Base-by-base conservation (phyloP, 2,888 invertebrate genomes). In the Lucinisca nassula region DNA sequence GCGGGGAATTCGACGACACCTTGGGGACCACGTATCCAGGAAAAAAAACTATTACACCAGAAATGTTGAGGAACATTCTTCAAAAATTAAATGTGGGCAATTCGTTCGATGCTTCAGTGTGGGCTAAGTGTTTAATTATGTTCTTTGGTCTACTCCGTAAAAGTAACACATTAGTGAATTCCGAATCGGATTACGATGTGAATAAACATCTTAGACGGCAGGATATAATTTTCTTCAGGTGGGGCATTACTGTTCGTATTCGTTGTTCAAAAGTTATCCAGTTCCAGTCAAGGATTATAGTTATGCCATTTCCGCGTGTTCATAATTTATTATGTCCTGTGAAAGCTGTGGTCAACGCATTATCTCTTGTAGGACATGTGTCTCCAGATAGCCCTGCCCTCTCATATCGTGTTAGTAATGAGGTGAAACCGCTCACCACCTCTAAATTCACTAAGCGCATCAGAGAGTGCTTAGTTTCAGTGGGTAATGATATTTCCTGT, bases 261-360 rank as follows among this genome's bases (percentile, higher is more conserved):
- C 75, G 79, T n/a, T 80, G 81, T 80, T 55, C 40, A 38, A 85
- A 85, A 58, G 37, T 49, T 14, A 76, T 38, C n/a, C 85, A 80
- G 67, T 85, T 80, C 45, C 38, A 81, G 75, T 76, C 76, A 37
- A 49, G 37, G 67, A 72, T 73, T 10, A 55, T 85, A 27, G 61
- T 77, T 35, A 37, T 85, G 1, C 80, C 80, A 24, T 35, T 85
- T 61, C 70, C 79, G 21, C 38, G 85, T 30, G 27, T 38, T 27
- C 45, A 35, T 72, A 49, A 84, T 37, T 38, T 14, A 1, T 45
- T 84, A 32, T 84, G 78, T 61, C 83, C 78, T 8, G 74, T 84
- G 0, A 73, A 73, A 45, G 83, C 83, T 35, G 30, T 84, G 4
- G 78, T 72, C 49, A 78, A 84, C 35, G 14, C 38, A 4, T 1